phyloP scores from a whole-genome alignment of 2,797 vertebrate species.

The Rallus crepitans region DNA sequence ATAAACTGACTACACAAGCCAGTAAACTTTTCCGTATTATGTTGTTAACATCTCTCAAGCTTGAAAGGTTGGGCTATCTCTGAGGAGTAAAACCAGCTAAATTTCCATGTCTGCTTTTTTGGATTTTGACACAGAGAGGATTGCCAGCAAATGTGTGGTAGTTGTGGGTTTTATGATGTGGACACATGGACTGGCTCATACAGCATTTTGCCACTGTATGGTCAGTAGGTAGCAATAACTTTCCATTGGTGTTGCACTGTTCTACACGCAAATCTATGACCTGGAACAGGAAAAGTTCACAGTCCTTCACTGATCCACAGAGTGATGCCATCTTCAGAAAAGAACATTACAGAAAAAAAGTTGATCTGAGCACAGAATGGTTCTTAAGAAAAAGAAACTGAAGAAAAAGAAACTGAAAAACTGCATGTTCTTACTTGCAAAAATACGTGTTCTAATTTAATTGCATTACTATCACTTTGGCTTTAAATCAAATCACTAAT shows the following conservation, averaged over 20 bases:
- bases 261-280: not conserved
- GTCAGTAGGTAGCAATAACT: not conserved
- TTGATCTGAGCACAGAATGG: not conserved
- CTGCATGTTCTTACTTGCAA: not conserved
- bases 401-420: not conserved
- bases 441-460: not conserved
- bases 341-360: not conserved
- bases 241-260: rapidly evolving
- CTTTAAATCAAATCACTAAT: not conserved
- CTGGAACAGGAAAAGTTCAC: not conserved
- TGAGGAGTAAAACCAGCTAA: not conserved
- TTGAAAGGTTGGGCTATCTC: not conserved
- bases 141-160: not conserved
- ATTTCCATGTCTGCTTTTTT: not conserved
- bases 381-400: not conserved
- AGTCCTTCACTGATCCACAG: not conserved
- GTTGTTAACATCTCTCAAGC: not conserved
- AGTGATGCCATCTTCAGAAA: not conserved
- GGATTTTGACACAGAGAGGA: not conserved
- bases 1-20: not conserved
- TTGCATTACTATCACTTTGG: not conserved
- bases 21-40: not conserved
- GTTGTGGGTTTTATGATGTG: not conserved
- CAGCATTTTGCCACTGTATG: not conserved
- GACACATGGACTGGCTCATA: not conserved